Evolutionary conservation across 2,113 vertebrate species (phyloP).

Genomic region (Passer montanus): DNA sequence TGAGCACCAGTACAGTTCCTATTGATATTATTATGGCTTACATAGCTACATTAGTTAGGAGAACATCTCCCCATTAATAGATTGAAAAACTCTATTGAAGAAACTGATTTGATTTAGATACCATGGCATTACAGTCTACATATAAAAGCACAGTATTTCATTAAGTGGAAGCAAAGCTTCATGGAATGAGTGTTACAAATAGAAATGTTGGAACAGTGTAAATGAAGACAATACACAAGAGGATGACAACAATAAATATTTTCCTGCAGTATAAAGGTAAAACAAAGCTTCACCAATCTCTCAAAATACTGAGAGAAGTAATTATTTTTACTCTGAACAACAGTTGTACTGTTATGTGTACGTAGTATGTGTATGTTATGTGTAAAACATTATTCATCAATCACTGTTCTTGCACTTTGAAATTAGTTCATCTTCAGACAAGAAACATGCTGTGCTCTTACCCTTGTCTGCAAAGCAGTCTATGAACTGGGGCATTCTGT

Average conservation of each 20-base stretch:
- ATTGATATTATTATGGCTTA: not conserved
- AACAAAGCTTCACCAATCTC: not conserved
- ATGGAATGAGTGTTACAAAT: slow-evolving; percentile 68
- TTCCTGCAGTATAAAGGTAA: not conserved
- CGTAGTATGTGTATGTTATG: not conserved
- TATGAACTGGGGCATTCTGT: slow-evolving; percentile 82
- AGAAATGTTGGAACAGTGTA: slow-evolving; percentile 44
- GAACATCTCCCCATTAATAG: not conserved
- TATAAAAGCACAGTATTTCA: not conserved
- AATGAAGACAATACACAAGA: slow-evolving; percentile 53
- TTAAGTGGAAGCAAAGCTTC: slow-evolving; percentile 53
- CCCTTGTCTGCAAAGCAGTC: slow-evolving; percentile 88
- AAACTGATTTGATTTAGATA: not conserved
- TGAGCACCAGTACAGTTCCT: not conserved
- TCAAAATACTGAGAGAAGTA: not conserved
- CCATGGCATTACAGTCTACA: not conserved
- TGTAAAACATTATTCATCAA: not conserved
- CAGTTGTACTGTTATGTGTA: not conserved
- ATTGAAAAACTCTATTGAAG: not conserved
- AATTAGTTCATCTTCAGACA: not conserved
- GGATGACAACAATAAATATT: not conserved
- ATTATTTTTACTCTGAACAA: not conserved
- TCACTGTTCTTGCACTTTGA: not conserved
- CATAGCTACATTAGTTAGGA: not conserved
- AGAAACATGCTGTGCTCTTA: slow-evolving; percentile 60